These are phyloP conservation scores for Psix sp. DNA, from an alignment of 1,140 invertebrate genomes.

Conservation along the genomic window DNA sequence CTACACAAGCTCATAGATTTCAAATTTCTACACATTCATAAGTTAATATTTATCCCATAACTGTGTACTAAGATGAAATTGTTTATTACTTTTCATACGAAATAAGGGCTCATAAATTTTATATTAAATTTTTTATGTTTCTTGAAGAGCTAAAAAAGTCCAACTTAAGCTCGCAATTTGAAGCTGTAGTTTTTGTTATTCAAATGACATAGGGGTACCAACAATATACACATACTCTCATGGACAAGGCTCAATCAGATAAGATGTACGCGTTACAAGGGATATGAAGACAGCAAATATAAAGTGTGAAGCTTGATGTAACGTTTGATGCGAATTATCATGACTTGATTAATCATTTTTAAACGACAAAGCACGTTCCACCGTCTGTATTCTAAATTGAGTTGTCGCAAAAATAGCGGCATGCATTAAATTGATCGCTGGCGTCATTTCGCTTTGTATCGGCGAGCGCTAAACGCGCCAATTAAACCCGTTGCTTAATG, in stretches of 20 bases:
- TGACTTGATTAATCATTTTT: constrained; percentile 25
- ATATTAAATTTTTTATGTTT: no score
- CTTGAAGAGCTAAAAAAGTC: no score
- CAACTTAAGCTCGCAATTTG: no score
- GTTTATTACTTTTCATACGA: no score
- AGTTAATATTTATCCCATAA: no score
- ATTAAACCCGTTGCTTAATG: constrained; percentile 40
- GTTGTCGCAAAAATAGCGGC: constrained; percentile 10
- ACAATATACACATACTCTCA: no score
- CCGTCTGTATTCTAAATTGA: constrained; percentile 6
- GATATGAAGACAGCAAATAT: constrained; percentile 14
- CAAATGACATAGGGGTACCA: no score
- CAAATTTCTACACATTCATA: no score
- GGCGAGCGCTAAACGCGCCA: constrained; percentile 22
- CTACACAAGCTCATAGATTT: no score
- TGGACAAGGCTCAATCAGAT: constrained; percentile 18
- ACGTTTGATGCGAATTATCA: constrained; percentile 21
- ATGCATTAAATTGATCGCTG: constrained; percentile 16
- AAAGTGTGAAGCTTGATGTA: constrained; percentile 25
- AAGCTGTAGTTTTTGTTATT: no score
- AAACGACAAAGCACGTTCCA: constrained; percentile 6
- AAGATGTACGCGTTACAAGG: constrained; percentile 8
- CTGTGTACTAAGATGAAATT: no score
- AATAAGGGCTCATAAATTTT: no score
- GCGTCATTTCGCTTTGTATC: constrained; percentile 14